A percentile compares a stretch with the other conserved stretches of the same genome.
Evolutionary conservation across 2,113 vertebrate species (phyloP).

Genomic region (Tyrannus savana): DNA sequence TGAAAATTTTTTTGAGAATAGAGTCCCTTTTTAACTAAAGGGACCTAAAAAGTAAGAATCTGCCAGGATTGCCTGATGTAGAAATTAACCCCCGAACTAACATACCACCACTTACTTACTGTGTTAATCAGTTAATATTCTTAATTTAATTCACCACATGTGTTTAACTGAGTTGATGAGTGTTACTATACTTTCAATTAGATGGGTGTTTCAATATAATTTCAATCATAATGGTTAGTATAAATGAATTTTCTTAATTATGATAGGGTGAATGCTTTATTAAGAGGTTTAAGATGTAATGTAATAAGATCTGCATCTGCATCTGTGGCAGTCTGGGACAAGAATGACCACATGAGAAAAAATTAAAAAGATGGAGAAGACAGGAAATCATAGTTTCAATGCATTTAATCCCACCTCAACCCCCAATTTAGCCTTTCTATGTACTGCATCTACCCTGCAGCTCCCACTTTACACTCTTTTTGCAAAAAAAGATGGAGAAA

Average conservation of each 20-base stretch:
- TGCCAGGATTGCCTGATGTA: neutral
- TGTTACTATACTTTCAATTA: neutral
- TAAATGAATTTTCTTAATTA: conserved; percentile 33
- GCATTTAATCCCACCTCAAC: neutral
- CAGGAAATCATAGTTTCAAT: neutral
- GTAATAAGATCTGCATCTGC: neutral
- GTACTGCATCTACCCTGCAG: neutral
- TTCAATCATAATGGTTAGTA: neutral
- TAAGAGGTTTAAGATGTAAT: neutral
- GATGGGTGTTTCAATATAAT: neutral
- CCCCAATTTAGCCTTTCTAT: neutral
- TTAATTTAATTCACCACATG: conserved; percentile 4
- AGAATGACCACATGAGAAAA: neutral
- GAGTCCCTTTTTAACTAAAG: neutral
- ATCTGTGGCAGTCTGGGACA: neutral
- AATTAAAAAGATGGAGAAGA: neutral
- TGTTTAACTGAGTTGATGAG: conserved; percentile 1
- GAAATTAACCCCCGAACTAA: neutral
- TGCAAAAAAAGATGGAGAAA: neutral
- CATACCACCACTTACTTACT: neutral
- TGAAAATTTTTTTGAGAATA: neutral
- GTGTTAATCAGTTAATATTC: conserved; percentile 21
- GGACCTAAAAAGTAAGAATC: neutral
- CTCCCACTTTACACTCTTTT: neutral
- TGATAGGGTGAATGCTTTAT: neutral